Evolutionary conservation across 2,888 invertebrate species (phyloP), one percentile per base, ranked within the genome.

Genomic region (Caenorhabditis sinica): DNA sequence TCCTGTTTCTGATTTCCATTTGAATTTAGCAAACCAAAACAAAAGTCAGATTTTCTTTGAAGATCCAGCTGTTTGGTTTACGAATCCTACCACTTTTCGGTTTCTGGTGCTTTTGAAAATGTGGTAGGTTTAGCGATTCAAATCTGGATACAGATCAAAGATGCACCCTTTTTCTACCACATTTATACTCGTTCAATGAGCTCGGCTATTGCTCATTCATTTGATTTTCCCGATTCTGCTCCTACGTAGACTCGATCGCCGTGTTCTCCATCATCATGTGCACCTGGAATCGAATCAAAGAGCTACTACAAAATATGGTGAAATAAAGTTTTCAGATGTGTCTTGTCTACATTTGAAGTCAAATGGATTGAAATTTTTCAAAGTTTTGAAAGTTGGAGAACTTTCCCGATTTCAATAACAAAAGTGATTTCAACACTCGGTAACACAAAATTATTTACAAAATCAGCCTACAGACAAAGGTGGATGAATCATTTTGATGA

Each of bases 271-370:
- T 60, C 61, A 61, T 49, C 49, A 33, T 49, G 49, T 61, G 72
- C 72, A 72, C 72, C 72, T 72, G 72, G 60, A 65, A 65, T 65
- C 28, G 8, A 65, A 49, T 65, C 45, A 65, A 49, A 49, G 15
- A 28, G 30, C 65, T 30, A 13, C 65, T 65, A 65, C 65, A 65
- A 65, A 65, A n/a, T 65, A 65, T 65, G 65, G 9, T 65, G 45
- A 30, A 2, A 17, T n/a, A 8, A n/a, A 45, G 43, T 49, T 49
- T 65, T 30, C 28, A 30, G 45, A 65, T 30, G 65, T 65, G 28
- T 28, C 45, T 30, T 40, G 40, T 40, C 40, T 40, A 40, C 40
- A 40, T 40, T 11, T 40, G 40, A 11, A 40, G 13, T 40, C 40
- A 40, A 40, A 40, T 40, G 40, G 40, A 40, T 11, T 11, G 40